Evolutionary conservation across 1,140 invertebrate species (phyloP).

Genomic region (Bombus consobrinus): DNA sequence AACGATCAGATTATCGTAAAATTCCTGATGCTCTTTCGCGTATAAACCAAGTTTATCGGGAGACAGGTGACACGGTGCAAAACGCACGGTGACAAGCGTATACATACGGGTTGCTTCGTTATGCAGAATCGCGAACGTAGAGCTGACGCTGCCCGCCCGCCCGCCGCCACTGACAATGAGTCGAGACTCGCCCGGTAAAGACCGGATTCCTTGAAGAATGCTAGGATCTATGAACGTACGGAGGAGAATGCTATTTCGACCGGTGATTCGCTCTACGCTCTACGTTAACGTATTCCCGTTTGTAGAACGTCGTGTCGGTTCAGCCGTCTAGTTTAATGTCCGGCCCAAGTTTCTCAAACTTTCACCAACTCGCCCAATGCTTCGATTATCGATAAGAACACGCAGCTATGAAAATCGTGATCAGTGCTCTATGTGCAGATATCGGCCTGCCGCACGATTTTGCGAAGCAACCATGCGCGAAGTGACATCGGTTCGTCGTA

Average conservation of each 20-base stretch:
- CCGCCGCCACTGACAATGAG: no score
- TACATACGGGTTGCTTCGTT: not conserved
- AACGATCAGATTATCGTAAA: not conserved
- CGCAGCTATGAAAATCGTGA: constrained; percentile 68
- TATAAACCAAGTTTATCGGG: no score
- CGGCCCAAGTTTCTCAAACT: constrained; percentile 74
- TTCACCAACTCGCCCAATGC: constrained; percentile 72
- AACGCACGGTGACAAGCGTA: not conserved
- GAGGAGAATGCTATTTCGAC: constrained; percentile 5
- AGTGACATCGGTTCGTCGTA: constrained; percentile 65
- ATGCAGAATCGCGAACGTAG: no score
- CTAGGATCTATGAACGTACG: no score
- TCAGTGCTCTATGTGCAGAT: constrained; percentile 30
- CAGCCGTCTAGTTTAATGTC: constrained; percentile 56
- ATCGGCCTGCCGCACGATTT: constrained; percentile 54
- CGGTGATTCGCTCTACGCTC: constrained; percentile 13
- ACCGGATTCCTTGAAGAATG: no score
- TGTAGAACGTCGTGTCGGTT: constrained; percentile 13
- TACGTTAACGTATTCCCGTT: constrained; percentile 16
- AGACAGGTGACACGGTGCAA: constrained; percentile 9
- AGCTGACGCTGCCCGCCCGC: no score
- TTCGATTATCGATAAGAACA: constrained; percentile 67
- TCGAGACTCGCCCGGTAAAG: no score
- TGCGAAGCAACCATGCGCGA: constrained; percentile 74
- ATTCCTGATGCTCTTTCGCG: no score